Conservation (phyloP, 2,797 vertebrate species). For the Notoglanidium macrostoma region DNA sequence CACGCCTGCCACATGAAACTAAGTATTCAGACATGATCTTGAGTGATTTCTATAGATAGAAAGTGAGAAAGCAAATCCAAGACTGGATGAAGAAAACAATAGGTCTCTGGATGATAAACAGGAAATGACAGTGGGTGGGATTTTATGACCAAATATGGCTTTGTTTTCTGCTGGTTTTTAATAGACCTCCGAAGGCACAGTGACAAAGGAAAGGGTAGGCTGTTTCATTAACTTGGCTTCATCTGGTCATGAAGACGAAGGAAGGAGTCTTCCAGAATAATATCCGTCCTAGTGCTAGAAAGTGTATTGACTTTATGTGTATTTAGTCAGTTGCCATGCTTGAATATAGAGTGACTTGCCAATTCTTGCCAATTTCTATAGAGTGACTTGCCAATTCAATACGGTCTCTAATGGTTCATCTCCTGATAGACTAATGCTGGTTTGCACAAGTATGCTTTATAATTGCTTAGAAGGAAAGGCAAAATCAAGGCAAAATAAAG, state of each 20-base stretch:
- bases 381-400: not conserved
- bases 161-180: slow-evolving; percentile 29
- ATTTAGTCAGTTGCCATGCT: not conserved
- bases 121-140: not conserved
- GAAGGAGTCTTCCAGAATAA: not conserved
- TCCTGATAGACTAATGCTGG: not conserved
- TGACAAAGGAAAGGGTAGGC: not conserved
- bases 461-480: not conserved
- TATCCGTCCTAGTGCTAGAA: not conserved
- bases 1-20: not conserved
- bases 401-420: not conserved
- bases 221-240: not conserved
- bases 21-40: slow-evolving; percentile 6
- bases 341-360: not conserved
- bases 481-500: not conserved
- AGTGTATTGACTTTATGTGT: not conserved
- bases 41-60: slow-evolving; percentile 8
- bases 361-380: too few species aligned
- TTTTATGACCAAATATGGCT: slow-evolving; percentile 28
- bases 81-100: slow-evolving; percentile 28
- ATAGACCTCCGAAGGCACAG: slow-evolving; percentile 25
- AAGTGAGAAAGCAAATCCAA: not conserved
- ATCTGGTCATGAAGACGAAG: not conserved
- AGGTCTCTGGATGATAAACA: not conserved
- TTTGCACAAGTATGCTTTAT: not conserved